Base-by-base conservation (phyloP, 2,888 invertebrate species). In the Athalia rosae region DNA sequence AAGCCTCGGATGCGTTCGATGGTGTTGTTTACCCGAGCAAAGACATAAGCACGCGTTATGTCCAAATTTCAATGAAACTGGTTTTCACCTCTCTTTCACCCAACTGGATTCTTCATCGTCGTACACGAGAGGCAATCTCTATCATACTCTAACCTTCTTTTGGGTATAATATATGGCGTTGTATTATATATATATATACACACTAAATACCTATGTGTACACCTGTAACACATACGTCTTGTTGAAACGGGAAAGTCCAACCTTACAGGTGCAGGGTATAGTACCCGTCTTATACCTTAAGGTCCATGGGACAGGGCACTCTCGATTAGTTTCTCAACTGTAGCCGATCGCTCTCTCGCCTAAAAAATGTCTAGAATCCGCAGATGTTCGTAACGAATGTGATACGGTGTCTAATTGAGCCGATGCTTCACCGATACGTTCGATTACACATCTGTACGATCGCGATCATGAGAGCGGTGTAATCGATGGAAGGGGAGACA, bases 221-320 rank as follows among this genome's bases (percentile, higher is more conserved):
- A 28, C 28, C 9, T 53, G 45, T 56, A 71, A 71, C n/a, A 58
- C 71, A 28, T 48, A 41, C 3, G 53, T 53, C 15, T 15, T 45
- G 45, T 58, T 58, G 56, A 67, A 71, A 58, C 71, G 58, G 56
- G 71, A 71, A 71, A 71, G 71, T 56, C 7, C 67, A 67, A 67
- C 50, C 28, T 53, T 67, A 1, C n/a, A 53, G 28, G 48, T 50
- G 53, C 41, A 58, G 43, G 58, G 11, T 56, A n/a, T n/a, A n/a
- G n/a, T n/a, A 56, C 43, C n/a, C 43, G 11, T n/a, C 53, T 41
- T 43, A 58, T 28, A 28, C 28, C 28, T 28, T 2, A 28, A 28
- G 28, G 28, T 28, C 28, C 28, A 28, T 0, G 1, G 28, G 28
- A 28, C 28, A 28, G 28, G 28, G 28, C 69, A 58, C 58, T 58